These are phyloP conservation scores for Yoshiicerus persimilis DNA, from an alignment of 1,140 invertebrate species.

Conservation along the genomic window DNA sequence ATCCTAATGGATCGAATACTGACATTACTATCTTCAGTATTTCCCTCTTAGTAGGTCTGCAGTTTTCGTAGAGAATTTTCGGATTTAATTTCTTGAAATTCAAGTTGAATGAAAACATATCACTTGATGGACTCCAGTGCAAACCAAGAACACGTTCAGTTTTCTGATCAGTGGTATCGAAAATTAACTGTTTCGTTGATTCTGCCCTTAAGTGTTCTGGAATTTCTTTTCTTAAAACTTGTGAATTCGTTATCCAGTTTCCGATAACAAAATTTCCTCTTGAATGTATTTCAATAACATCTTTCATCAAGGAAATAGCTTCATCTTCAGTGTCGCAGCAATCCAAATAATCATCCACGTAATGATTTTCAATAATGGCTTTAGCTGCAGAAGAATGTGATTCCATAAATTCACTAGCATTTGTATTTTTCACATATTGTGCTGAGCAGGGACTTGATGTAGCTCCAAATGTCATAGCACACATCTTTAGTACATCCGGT, in stretches of 20 bases:
- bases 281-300: not conserved
- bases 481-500: not conserved
- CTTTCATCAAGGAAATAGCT: not conserved
- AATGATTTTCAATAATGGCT: not conserved
- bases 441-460: not conserved
- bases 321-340: slow-evolving; percentile 5
- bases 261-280: slow-evolving; percentile 5
- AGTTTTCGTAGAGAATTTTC: no score
- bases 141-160: no score
- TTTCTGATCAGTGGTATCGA: not conserved
- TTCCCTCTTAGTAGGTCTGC: no score
- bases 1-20: no score
- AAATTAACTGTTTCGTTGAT: not conserved
- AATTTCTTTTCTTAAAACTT: not conserved
- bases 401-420: not conserved
- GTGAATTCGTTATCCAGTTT: not conserved
- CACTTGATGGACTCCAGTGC: no score
- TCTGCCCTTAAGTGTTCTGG: not conserved
- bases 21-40: no score
- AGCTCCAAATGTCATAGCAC: not conserved
- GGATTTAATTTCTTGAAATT: no score
- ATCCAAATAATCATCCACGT: slow-evolving; percentile 32
- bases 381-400: not conserved
- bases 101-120: no score
- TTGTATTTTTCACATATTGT: not conserved